These are phyloP conservation scores for Isichthys henryi DNA, from an alignment of 2,113 vertebrate species.

Conservation along the genomic window DNA sequence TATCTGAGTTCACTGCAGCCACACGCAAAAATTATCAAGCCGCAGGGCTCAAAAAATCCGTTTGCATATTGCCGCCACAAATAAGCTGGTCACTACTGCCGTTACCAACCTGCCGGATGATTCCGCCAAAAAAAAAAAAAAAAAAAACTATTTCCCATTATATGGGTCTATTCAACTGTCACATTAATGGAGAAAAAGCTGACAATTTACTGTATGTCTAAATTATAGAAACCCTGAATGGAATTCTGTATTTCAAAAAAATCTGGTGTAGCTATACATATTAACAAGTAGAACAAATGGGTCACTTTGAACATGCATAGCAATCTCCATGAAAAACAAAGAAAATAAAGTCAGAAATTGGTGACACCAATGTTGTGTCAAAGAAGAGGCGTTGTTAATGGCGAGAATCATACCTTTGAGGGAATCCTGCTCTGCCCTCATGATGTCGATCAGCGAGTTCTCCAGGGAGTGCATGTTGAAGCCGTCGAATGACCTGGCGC, in stretches of 20 bases:
- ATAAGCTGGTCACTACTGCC: neutral
- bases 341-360: neutral
- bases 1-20: neutral
- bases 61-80: neutral
- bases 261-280: neutral
- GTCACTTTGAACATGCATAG: neutral
- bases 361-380: neutral
- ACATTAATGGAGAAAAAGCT: neutral
- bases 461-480: conserved; percentile 96
- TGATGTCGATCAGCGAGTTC: conserved; percentile 98
- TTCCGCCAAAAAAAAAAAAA: neutral
- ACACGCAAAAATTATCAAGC: neutral
- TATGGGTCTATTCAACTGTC: neutral
- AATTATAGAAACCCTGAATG: neutral
- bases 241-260: neutral
- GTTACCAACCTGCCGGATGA: neutral
- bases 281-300: neutral
- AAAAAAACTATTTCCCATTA: neutral
- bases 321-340: neutral
- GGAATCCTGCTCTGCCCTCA: conserved; percentile 97
- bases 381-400: neutral
- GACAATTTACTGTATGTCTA: neutral
- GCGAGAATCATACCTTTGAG: conserved; percentile 79
- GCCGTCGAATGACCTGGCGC: conserved; percentile 86
- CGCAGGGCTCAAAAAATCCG: neutral